Conservation (phyloP, 2,797 vertebrate species). For the Artibeus lituratus region DNA sequence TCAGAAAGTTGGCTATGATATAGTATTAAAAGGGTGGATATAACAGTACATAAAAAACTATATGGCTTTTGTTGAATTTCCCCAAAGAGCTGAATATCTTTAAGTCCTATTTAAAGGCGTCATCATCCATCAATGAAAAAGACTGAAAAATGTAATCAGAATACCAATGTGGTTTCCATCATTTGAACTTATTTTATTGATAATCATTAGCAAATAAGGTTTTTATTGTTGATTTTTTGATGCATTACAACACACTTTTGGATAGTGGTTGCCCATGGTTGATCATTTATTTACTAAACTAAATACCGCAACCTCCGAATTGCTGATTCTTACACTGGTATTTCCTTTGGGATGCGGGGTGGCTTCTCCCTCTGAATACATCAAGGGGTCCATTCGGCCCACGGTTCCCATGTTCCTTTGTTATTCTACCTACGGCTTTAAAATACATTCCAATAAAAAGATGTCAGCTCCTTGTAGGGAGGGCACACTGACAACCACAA, state of each 20-base stretch:
- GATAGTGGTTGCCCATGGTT: constrained; percentile 62
- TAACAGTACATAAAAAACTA: neutral
- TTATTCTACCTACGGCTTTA: constrained; percentile 81
- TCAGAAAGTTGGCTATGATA: neutral
- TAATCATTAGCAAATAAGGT: constrained; percentile 78
- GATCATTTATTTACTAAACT: constrained; percentile 63
- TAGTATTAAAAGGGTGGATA: neutral
- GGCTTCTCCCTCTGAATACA: constrained; percentile 78
- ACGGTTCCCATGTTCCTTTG: constrained; percentile 53
- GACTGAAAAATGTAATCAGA: neutral
- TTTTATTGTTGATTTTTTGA: constrained; percentile 68
- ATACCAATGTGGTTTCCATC: constrained; percentile 27
- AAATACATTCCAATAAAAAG: constrained; percentile 89
- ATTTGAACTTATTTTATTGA: constrained; percentile 78
- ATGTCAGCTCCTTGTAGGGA: constrained; percentile 80
- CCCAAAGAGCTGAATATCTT: neutral
- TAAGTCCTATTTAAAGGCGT: neutral
- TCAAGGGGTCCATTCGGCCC: constrained; percentile 71
- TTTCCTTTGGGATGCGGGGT: constrained; percentile 82
- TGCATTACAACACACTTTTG: constrained; percentile 71
- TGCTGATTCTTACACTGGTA: constrained; percentile 52
- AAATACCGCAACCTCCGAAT: constrained; percentile 55
- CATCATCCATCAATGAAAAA: neutral
- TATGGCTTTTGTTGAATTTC: neutral
- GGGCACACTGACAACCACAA: constrained; percentile 76